Evolutionary conservation across 2,888 invertebrate genomes (phyloP), one percentile per base, ranked within the genome.

Genomic region (Andrena marginata): DNA sequence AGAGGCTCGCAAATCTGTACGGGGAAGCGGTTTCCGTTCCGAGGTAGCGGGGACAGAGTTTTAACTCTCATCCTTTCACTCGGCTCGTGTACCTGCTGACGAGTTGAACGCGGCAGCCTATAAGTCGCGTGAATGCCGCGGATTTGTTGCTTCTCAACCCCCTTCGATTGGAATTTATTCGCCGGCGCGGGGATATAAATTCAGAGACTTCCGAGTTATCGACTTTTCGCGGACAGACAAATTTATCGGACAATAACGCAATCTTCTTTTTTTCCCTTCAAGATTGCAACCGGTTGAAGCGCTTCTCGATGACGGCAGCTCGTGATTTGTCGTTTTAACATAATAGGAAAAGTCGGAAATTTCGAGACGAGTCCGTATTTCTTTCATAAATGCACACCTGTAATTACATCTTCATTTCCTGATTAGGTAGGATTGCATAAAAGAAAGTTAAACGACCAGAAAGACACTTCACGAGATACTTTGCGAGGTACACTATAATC

Each of bases 61-160:
- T 68, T 78, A 42, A 56, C 56, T 56, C 60, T 54, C 77, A 26
- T 62, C 75, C 77, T 78, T 78, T 78, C 77, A 54, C 75, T 78
- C 51, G 13, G 31, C 35, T 29, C 49, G 23, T 23, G 35, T n/a
- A 56, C 23, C 54, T 8, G 56, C 63, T 49, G 54, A 48, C 68
- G 23, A 49, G 42, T 31, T 33, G 20, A 23, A 48, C 59, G 16
- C 13, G 48, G 16, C 23, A 42, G 23, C 26, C 56, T 56, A 23
- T 23, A 23, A 20, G 56, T 56, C 56, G 56, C 56, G 56, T 2
- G 23, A 56, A 56, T 42, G 23, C 20, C 35, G 35, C 2, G 42
- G 5, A 64, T 62, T 62, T 62, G n/a, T 33, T 35, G 31, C 63
- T 8, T 42, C 23, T 16, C 33, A 35, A 62, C 10, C 20, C 33